Percentiles rank a stretch among this genome's conserved stretches.
phyloP scores from a whole-genome alignment of 2,113 vertebrate species.

The Zosterops pallidus region DNA sequence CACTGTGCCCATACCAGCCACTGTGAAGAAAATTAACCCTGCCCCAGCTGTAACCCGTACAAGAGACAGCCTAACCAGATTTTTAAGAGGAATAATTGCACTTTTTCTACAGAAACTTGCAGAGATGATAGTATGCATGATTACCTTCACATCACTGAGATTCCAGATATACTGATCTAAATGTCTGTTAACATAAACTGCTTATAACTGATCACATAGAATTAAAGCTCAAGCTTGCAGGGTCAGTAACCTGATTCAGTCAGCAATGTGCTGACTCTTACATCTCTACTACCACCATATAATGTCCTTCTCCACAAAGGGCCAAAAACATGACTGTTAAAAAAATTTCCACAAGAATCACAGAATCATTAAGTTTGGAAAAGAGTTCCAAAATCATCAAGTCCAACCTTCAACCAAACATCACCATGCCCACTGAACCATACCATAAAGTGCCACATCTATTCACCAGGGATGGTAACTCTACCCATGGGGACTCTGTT shows the following conservation, averaged over 20 bases:
- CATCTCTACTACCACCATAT: no score
- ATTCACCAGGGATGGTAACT: background rate
- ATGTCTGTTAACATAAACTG: background rate
- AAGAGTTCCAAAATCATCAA: background rate
- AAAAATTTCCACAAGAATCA: background rate
- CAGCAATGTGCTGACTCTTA: background rate
- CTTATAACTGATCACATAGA: background rate
- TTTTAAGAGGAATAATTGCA: background rate
- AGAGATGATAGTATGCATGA: fast-evolving
- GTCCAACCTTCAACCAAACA: fast-evolving
- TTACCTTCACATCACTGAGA: background rate
- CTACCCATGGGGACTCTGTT: background rate
- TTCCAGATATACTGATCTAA: background rate
- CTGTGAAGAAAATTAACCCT: background rate
- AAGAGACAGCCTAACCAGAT: background rate
- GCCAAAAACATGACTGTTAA: fast-evolving
- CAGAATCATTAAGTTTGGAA: background rate
- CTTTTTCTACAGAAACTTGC: background rate
- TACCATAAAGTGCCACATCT: background rate
- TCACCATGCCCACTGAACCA: background rate
- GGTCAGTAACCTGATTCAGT: background rate
- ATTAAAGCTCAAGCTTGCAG: background rate
- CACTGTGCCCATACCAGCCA: background rate
- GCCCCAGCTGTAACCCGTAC: background rate
- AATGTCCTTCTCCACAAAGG: background rate